Base-by-base conservation (phyloP, 2,888 invertebrate species). In the Nemoura dubitans region DNA sequence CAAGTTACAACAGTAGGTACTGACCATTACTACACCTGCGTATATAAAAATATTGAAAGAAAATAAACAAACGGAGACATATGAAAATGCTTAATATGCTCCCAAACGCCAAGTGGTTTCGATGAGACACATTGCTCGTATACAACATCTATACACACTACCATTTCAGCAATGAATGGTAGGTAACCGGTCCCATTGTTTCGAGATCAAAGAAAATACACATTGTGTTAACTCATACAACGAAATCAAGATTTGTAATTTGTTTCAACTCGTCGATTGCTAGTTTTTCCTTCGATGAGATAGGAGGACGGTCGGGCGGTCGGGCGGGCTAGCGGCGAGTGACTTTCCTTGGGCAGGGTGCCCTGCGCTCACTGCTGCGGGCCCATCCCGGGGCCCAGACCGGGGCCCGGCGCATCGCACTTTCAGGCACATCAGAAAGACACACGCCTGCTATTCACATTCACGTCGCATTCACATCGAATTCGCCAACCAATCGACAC, bases 121-220 rank as follows among this genome's bases (percentile, higher is more conserved):
- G 27, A 81, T 81, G 81, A 28, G 28, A 81, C 28, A 81, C 81
- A 81, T 29, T 81, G 81, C 29, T 30, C 28, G n/a, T 27, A n/a
- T n/a, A 26, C n/a, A 27, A 27, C 28, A 80, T 16, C 80, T 81
- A 81, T 30, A 30, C 30, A 81, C n/a, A 81, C 29, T 81, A 81
- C 81, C 81, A 81, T 81, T 81, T 6, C 30, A 81, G 81, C 28
- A 81, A 81, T 81, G 2, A 81, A 81, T 43, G 84, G 59, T 81
- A 81, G 81, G 81, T 84, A 84, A 84, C 84, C 84, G 59, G 59
- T 84, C 59, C n/a, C 28, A 21, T 29, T 83, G 21, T 29, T 81
- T 84, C 21, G 84, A 84, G 84, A 84, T 84, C 84, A 84, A 84
- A 76, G 30, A 28, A 81, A 27, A 78, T 81, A 84, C 59, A 84